Base-by-base conservation (phyloP, 2,113 vertebrate genomes). In the Cygnus atratus region DNA sequence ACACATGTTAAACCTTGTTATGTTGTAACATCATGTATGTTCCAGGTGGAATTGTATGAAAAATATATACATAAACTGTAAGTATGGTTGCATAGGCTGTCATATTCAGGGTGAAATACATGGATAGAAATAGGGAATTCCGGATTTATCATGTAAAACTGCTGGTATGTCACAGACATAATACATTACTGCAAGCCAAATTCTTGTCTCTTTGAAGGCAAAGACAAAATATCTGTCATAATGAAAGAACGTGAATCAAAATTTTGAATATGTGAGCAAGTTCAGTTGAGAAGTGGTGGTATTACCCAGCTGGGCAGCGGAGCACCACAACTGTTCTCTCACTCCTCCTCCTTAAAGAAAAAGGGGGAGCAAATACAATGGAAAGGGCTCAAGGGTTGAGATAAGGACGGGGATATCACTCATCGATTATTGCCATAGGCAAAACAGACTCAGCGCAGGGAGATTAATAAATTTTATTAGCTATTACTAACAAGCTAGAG, bases 51-150 rank as follows among this genome's bases (percentile, higher is more conserved):
- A 61, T 11, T 44, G 12, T 17, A 11, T 67, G 18, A 74, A 75
- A 68, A 58, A n/a, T 3, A 66, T 73, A 63, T 46, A 71, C 50
- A 76, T 22, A 61, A 2, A 4, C 52, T 75, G 7, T 25, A 22
- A 44, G 50, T 74, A 46, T 0, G 1, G 44, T 22, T 59, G 9
- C 15, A 44, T 39, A 22, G 28, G 2, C 2, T 52, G 17, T 29
- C 17, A 33, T 55, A 78, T 71, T 90, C 24, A 50, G 25, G 7
- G 4, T 55, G 19, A 83, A 92, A 88, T 70, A 67, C 10, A 15
- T 21, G 1, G 41, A 61, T 3, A 84, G 37, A 91, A 74, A 74
- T 8, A 5, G 3, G 11, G 8, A 87, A 67, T 57, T 75, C 17
- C 81, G 3, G 19, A 33, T 65, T 61, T 85, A 18, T 22, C 13